These are phyloP conservation scores for Okamejei kenojei DNA, from an alignment of 2,797 vertebrate species.

Conservation along the genomic window DNA sequence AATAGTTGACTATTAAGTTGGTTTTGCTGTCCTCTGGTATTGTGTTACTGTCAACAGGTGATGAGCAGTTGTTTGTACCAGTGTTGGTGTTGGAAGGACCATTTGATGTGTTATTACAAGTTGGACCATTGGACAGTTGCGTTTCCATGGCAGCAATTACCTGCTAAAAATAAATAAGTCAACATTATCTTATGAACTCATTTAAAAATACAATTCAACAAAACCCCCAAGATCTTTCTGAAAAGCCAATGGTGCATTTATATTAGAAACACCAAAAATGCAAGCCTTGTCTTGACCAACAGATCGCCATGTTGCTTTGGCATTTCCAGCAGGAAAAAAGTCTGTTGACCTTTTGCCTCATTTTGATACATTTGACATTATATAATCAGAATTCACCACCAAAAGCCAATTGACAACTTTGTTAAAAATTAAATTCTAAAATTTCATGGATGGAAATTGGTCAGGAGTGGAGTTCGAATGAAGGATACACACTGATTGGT, in stretches of 20 bases:
- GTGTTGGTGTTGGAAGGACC: conserved; percentile 63
- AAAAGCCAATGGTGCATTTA: neutral
- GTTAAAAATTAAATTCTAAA: neutral
- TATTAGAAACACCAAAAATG: neutral
- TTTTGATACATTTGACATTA: neutral
- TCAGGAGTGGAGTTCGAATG: neutral
- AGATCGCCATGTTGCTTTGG: neutral
- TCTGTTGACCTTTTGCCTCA: neutral
- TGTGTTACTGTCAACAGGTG: conserved; percentile 80
- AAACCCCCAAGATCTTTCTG: neutral
- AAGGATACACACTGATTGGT: neutral
- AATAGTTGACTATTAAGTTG: conserved; percentile 98
- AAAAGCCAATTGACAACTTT: neutral
- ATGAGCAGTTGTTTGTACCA: conserved; percentile 88
- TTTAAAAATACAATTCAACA: neutral
- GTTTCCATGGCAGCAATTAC: conserved; percentile 99
- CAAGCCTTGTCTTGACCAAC: neutral
- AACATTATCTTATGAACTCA: conserved; percentile 22
- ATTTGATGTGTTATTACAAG: conserved; percentile 92
- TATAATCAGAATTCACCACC: neutral
- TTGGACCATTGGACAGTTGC: conserved; percentile 93
- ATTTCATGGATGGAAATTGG: neutral
- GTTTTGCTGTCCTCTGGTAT: conserved; percentile 93
- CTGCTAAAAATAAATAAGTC: conserved; percentile 70
- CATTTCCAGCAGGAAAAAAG: neutral